Percentiles rank a stretch among this genome's conserved stretches.
phyloP scores from a whole-genome alignment of 1,140 invertebrate genomes.

The Sycophaga agraensis region DNA sequence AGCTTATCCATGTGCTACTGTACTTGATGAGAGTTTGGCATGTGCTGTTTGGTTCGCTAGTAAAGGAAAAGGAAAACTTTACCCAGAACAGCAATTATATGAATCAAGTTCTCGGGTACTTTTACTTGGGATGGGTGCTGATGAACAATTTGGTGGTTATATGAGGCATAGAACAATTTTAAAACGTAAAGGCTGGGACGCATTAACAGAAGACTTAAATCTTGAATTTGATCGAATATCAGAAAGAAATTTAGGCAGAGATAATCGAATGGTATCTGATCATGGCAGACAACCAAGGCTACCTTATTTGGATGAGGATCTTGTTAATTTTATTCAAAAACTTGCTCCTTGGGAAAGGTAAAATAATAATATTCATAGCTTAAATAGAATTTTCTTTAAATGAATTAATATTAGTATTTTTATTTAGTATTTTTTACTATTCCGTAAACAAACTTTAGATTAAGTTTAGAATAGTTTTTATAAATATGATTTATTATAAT shows the following conservation, averaged over 20 bases:
- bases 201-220: conserved; percentile 70
- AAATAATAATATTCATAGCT: too few relatives aligned
- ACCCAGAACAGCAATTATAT: conserved; percentile 51
- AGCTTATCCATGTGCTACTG: conserved; percentile 78
- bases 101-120: conserved; percentile 73
- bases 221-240: conserved; percentile 83
- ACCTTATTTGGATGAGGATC: conserved; percentile 93
- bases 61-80: conserved; percentile 64
- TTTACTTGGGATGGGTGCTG: conserved; percentile 90
- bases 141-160: conserved; percentile 96
- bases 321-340: conserved; percentile 73
- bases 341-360: conserved; percentile 79
- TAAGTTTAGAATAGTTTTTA: too few relatives aligned
- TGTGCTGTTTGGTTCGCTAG: conserved; percentile 96
- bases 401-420: too few relatives aligned
- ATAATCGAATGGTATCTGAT: conserved; percentile 85
- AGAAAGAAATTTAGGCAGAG: conserved; percentile 89
- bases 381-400: too few relatives aligned
- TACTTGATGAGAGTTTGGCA: conserved; percentile 94
- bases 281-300: conserved; percentile 77
- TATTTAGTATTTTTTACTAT: too few relatives aligned
- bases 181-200: conserved; percentile 67
- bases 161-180: conserved; percentile 79
- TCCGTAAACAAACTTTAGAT: too few relatives aligned
- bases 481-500: too few relatives aligned